Evolutionary conservation across 1,140 invertebrate genomes (phyloP).

Genomic region (Helicoverpa zea): DNA sequence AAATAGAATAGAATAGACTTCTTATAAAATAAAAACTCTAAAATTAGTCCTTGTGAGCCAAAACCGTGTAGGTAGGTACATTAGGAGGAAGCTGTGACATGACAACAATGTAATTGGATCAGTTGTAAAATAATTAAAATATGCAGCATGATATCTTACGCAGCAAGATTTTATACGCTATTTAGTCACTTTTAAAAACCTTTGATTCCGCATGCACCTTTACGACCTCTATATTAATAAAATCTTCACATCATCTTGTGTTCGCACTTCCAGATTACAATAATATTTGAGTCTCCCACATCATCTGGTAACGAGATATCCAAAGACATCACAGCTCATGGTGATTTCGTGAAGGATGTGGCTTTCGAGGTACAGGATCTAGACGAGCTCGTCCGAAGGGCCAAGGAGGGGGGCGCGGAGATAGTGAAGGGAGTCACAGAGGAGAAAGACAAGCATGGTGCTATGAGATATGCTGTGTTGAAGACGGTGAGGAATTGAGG

Average conservation of each 20-base stretch:
- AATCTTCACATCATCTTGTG: neutral
- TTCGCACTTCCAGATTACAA: conserved; percentile 90
- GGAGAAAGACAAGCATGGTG: conserved; percentile 94
- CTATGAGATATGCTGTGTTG: conserved; percentile 94
- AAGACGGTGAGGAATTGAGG: conserved; percentile 91
- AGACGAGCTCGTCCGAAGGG: conserved; percentile 93
- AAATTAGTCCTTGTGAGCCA: too few species aligned
- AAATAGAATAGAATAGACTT: too few species aligned
- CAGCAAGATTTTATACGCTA: too few species aligned
- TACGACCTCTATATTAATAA: too few species aligned
- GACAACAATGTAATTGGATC: too few species aligned
- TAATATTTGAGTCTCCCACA: conserved; percentile 96
- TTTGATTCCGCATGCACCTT: too few species aligned
- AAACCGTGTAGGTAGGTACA: too few species aligned
- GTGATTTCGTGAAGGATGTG: conserved; percentile 98
- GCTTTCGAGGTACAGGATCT: conserved; percentile 98
- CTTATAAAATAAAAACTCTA: too few species aligned
- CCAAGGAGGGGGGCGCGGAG: conserved; percentile 93
- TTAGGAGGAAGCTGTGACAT: too few species aligned
- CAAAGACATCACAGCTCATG: conserved; percentile 94
- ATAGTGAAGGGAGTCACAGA: conserved; percentile 95
- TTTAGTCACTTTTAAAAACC: too few species aligned
- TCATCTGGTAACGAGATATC: conserved; percentile 92
- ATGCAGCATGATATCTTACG: too few species aligned
- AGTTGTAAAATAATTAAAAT: too few species aligned